A percentile compares a stretch with the other conserved stretches of the same genome.
phyloP scores from a whole-genome alignment of 1,140 invertebrate species.

The Lamellibrachia luymesi region DNA sequence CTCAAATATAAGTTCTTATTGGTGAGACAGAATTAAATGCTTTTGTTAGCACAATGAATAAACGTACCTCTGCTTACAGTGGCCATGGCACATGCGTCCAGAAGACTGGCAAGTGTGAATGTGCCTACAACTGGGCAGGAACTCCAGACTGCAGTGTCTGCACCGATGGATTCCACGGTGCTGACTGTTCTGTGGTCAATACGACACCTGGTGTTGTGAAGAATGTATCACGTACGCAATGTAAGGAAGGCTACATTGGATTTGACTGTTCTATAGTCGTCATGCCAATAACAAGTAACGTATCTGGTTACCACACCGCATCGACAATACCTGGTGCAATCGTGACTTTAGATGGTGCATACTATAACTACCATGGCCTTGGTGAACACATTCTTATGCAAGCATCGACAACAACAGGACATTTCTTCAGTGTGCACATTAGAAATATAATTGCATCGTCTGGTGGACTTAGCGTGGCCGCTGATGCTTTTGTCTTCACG shows the following conservation, averaged over 20 bases:
- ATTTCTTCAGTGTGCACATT: background rate
- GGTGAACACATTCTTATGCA: slow-evolving; percentile 29
- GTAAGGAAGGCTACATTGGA: slow-evolving; percentile 33
- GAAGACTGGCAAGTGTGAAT: slow-evolving; percentile 31
- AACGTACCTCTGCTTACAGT: slow-evolving; percentile 25
- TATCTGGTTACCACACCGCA: background rate
- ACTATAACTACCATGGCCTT: slow-evolving; percentile 30
- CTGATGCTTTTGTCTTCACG: background rate
- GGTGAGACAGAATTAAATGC: background rate
- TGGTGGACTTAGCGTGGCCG: background rate
- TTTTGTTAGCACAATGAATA: background rate
- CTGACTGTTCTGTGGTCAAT: background rate
- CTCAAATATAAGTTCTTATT: background rate
- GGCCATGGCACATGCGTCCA: slow-evolving; percentile 33
- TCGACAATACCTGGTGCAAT: slow-evolving; percentile 28
- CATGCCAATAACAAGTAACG: slow-evolving; percentile 22
- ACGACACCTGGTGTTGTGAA: slow-evolving; percentile 25
- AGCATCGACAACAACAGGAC: background rate
- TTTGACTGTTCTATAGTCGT: slow-evolving; percentile 32
- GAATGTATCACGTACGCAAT: slow-evolving; percentile 21
- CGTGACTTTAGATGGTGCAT: slow-evolving; percentile 36
- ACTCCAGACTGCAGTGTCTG: slow-evolving; percentile 31
- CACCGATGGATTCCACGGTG: slow-evolving; percentile 24
- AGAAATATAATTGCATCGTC: background rate
- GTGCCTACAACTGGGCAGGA: slow-evolving; percentile 34